Evolutionary conservation across 2,888 invertebrate genomes (phyloP), one percentile per base, ranked within the genome.

Genomic region (Lasioglossum lativentre): DNA sequence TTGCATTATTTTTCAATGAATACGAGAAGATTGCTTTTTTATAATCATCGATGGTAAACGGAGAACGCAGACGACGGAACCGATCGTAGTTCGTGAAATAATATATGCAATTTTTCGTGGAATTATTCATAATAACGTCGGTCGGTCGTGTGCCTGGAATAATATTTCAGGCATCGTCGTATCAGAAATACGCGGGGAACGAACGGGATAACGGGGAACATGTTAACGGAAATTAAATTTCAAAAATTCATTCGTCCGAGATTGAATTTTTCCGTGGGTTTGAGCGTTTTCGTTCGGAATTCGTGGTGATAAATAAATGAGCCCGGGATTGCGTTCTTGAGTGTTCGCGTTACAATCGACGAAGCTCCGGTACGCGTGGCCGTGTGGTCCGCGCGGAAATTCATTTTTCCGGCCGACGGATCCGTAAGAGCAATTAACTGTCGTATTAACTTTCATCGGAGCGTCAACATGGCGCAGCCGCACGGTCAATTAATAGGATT

Each of bases 181-280:
- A 23, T 23, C 23, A 34, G 23, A 23, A 68, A 68, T 68, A 38
- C 38, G 38, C 66, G 59, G 8, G 23, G 23, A 23, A 23, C 19
- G 59, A 12, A 68, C 68, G 68, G 30, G 4, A 38, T 38, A 66
- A 40, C 68, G 34, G 38, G 38, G 4, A 38, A 14, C 52, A 47
- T 72, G 75, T 75, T 82, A 76, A 34, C 71, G 52, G 16, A 66
- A 83, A 83, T 83, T 72, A 71, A 83, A 83, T 83, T 72, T 83
- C 66, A 83, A 83, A 83, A 82, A 83, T 83, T 82, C 83, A 83
- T 76, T 52, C 19, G 75, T 14, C 16, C 27, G 40, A 19, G 63
- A 34, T 71, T 52, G 63, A 45, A 83, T 52, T 82, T 76, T 38
- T 42, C 16, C 30, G 23, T 42, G 27, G 47, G 30, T 30, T 30